Percentiles rank a stretch among this genome's conserved stretches.
These are phyloP conservation scores for Motacilla alba DNA, from an alignment of 2,113 vertebrate genomes.

Conservation along the genomic window DNA sequence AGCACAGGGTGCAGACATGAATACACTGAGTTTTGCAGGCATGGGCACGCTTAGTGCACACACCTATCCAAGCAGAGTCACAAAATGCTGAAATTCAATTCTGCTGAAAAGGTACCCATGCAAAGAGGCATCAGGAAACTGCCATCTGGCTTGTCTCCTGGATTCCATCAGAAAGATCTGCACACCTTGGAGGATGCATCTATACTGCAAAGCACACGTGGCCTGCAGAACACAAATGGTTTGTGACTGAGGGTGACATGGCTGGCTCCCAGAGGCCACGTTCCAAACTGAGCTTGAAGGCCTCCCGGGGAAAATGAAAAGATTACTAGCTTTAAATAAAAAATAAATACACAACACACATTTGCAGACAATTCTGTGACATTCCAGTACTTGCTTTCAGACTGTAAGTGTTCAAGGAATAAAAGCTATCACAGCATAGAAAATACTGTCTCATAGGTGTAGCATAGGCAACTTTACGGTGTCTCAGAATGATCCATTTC, in stretches of 20 bases:
- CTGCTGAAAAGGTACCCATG: background rate
- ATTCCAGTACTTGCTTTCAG: background rate
- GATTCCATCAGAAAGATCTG: background rate
- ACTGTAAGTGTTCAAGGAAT: background rate
- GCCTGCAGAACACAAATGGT: background rate
- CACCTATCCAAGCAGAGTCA: background rate
- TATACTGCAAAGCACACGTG: background rate
- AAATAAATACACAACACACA: background rate
- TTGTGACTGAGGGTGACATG: background rate
- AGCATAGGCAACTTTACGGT: background rate
- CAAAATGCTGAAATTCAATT: background rate
- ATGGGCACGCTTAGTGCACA: background rate
- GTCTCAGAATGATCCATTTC: background rate
- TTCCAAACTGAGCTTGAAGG: background rate
- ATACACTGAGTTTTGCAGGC: background rate
- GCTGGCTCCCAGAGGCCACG: background rate
- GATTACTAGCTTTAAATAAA: background rate
- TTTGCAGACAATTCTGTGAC: background rate
- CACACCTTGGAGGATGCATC: background rate
- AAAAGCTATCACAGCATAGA: background rate
- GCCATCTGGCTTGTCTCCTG: background rate
- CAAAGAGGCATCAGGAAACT: background rate
- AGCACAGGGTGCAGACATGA: background rate
- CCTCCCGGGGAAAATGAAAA: background rate
- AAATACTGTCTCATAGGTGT: background rate